Base-by-base conservation (phyloP, 1,140 invertebrate genomes). In the Zeugodacus cucurbitae region DNA sequence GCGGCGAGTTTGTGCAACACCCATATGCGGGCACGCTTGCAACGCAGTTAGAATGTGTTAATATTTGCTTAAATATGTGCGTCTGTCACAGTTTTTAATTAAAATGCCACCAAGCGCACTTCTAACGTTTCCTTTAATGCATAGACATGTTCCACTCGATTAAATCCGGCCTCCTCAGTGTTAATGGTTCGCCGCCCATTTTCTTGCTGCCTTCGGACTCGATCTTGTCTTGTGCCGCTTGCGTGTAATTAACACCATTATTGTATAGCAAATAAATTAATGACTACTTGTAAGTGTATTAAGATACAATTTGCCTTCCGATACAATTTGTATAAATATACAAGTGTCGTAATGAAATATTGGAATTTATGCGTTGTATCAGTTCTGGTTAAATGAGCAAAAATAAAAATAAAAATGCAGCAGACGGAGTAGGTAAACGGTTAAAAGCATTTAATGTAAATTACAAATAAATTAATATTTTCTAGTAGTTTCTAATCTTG, bases 281-380 rank as follows among this genome's bases (percentile, higher is more conserved):
- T 82, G 44, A 82, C 41, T 82, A 82, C 41, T 54, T 82, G 74
- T 82, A 82, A 82, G 41, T 54, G 41, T 41, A 82, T 82, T 82
- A 48, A 48, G 41, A 82, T 82, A 11, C n/a, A n/a, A n/a, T n/a
- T 14, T 48, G 41, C 22, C 1, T 14, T 29, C 74, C 26, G 74
- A 82, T 82, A 29, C 34, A 37, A 74, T 41, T 37, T 74, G 37
- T 41, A 41, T 32, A 34, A 22, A 44, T 3, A 82, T 26, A n/a
- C 37, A 82, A 82, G 1, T 82, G 41, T 41, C 0, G 26, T 82
- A 74, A 48, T 48, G n/a, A 48, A 26, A 48, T 82, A 82, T 82
- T 82, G 2, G 11, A 82, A 82, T 54, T 48, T 54, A 82, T 82
- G 37, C 11, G 74, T n/a, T n/a, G 44, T 26, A 82, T 32, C 22